These are phyloP conservation scores for Lytechinus pictus DNA, from an alignment of 35 echinoderm and acorn worm species.

Conservation along the genomic window DNA sequence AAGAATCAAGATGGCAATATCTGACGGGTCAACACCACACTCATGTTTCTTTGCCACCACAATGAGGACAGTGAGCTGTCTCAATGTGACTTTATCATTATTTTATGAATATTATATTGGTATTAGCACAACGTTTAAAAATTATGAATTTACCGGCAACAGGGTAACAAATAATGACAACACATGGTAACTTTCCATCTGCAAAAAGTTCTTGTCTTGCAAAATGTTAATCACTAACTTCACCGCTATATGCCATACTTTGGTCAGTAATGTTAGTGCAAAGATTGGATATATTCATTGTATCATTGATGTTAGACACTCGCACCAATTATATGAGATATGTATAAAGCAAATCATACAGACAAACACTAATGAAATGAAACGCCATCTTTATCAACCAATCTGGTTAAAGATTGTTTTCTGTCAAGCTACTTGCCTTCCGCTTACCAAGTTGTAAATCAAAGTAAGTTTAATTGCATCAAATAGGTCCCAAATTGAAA, in stretches of 20 bases:
- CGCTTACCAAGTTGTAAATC: too few relatives aligned
- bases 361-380: too few relatives aligned
- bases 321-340: too few relatives aligned
- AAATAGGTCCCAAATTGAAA: too few relatives aligned
- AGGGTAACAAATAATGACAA: neutral
- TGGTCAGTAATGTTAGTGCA: neutral
- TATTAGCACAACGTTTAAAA: neutral
- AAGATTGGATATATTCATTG: neutral
- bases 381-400: too few relatives aligned
- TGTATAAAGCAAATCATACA: too few relatives aligned
- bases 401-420: too few relatives aligned
- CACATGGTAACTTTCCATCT: neutral
- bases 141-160: neutral
- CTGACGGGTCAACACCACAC: slow-evolving; percentile 25
- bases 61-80: neutral
- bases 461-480: too few relatives aligned
- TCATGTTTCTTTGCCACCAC: neutral
- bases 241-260: neutral
- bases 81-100: neutral
- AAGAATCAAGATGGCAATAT: slow-evolving; percentile 39
- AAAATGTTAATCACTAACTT: neutral
- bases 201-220: neutral
- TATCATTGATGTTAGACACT: neutral
- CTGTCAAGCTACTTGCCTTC: too few relatives aligned
- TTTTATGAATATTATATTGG: neutral